Base-by-base conservation (phyloP, 1,140 invertebrate species). In the Hetaerina americana region DNA sequence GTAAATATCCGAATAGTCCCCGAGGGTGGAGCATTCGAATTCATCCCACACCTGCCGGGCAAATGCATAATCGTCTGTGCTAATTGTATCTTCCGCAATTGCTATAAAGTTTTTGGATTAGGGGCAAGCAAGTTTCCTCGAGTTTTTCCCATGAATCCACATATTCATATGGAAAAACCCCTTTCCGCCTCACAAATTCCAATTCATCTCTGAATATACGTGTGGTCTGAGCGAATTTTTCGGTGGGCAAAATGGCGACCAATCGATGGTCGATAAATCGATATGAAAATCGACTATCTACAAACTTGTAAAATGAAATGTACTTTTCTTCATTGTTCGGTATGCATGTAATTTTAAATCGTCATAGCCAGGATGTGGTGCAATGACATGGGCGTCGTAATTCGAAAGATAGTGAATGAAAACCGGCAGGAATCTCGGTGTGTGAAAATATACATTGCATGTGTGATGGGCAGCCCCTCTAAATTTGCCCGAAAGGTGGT, bases 1-100 rank as follows among this genome's bases (percentile, higher is more conserved):
- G 76, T 83, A 84, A 5, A 82, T 68, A 74, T 82, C 77, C 12
- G 76, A 78, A 75, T 82, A 84, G 72, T 83, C 77, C 5, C 76
- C 74, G 72, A 83, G 76, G 69, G 72, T 80, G 27, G 73, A 29
- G 73, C 78, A 78, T 2, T 77, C 69, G 75, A 85, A 85, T 27
- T 72, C 67, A 26, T 78, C 68, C 82, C 82, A 84, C 25, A 84
- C 77, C 27, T 78, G 76, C 71, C 76, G 27, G 15, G 79, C 79
- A 78, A 82, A 77, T n/a, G 76, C 27, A 76, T 83, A 83, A 68
- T 85, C 77, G 6, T 76, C 72, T 66, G 77, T 68, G 2, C 73
- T 75, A n/a, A 82, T 76, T 57, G 71, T 22, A 15, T 71, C 67
- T 71, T 79, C 72, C 12, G 76, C 76, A 5, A 83, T 72, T 57